A percentile compares a stretch with the other conserved stretches of the same genome.
Evolutionary conservation across 1,140 invertebrate species (phyloP).

Genomic region (Dendroctonus ponderosae): DNA sequence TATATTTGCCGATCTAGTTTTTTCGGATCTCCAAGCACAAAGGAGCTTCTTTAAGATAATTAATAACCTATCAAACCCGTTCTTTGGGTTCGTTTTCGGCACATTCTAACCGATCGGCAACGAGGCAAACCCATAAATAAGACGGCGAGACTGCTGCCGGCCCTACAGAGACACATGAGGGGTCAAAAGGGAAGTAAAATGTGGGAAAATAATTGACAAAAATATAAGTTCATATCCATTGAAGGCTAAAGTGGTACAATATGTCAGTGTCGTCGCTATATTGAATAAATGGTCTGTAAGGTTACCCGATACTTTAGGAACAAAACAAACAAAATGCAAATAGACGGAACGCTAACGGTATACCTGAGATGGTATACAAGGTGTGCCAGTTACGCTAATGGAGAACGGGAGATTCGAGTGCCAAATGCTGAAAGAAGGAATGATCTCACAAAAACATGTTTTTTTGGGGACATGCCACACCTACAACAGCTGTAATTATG

Average conservation of each 20-base stretch:
- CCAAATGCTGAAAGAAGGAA: too few species aligned
- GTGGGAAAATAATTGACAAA: conserved; percentile 28
- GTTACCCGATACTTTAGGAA: conserved; percentile 27
- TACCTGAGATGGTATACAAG: conserved; percentile 5
- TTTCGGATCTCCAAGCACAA: background rate
- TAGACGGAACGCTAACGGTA: conserved; percentile 18
- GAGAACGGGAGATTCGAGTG: too few species aligned
- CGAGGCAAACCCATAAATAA: background rate
- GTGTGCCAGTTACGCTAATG: background rate
- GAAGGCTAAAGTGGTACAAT: conserved; percentile 23
- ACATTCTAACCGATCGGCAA: conserved; percentile 2
- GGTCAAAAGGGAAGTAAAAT: conserved; percentile 7
- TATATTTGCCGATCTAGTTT: conserved; percentile 14
- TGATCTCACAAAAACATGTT: too few species aligned
- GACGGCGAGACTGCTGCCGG: background rate
- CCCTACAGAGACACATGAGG: background rate
- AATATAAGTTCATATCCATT: conserved; percentile 16
- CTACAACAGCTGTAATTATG: too few species aligned
- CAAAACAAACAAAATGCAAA: conserved; percentile 30
- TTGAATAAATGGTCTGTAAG: conserved; percentile 23
- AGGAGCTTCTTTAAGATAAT: conserved; percentile 1
- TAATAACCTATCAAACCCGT: conserved; percentile 14
- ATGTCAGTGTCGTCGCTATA: conserved; percentile 21
- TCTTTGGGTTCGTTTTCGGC: background rate
- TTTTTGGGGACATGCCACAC: too few species aligned